Evolutionary conservation across 2,113 vertebrate species (phyloP), one percentile per base, ranked within the genome.

Genomic region (Hyperopisus bebe): DNA sequence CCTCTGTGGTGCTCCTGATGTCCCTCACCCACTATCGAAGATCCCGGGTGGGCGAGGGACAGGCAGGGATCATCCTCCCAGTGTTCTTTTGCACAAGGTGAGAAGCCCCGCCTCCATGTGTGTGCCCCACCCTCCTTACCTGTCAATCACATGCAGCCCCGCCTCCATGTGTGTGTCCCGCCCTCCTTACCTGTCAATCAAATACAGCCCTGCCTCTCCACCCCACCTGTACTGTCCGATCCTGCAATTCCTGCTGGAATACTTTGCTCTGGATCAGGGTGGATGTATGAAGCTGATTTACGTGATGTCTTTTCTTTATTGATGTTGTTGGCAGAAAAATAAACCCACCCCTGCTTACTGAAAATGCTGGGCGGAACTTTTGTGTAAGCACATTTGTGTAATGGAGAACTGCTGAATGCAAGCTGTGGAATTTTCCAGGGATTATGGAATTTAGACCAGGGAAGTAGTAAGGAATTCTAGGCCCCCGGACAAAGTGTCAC

Each of bases 1-100:
- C 98, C 98, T 99, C 98, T 97, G 98, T 99, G 98, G 98, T 99
- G 98, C 95, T 99, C 98, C 98, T 99, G 98, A 99, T 99, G 98
- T 97, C 98, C 98, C 98, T 99, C 98, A 98, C 98, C 98, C 98
- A 99, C 98, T 97, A 95, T 96, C 96, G 94, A 99, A 99, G 98
- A 98, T 99, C 98, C 98, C 98, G 97, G 96, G 98, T 99, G 98
- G 98, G 98, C 98, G 98, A 98, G 98, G 98, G 98, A 97, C 96
- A 93, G 92, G 97, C 96, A 99, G 98, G 98, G 98, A 99, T 99
- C 98, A 97, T 97, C 97, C 97, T 97, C 96, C 97, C 93, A 96
- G 96, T 91, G 96, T 97, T 96, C 96, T 98, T 92, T 96, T 98
- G 92, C 97, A 98, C 93, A 97, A 98, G 97, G 98, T 99, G 94